Evolutionary conservation across 1,140 invertebrate genomes (phyloP), one percentile per base, ranked within the genome.

Genomic region (Drosophila takahashii): DNA sequence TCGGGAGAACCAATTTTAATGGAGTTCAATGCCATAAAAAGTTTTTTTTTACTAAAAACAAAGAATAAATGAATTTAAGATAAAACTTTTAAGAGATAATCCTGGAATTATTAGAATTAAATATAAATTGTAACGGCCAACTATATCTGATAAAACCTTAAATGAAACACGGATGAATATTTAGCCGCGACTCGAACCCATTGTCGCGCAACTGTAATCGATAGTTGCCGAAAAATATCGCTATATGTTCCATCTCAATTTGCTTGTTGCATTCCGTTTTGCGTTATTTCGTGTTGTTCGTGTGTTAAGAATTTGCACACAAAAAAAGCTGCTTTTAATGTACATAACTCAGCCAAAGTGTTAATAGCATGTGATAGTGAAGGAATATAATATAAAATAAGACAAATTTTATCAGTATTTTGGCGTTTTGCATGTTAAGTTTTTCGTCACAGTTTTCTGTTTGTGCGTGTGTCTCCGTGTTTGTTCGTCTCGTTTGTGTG

Each of bases 261-360:
- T 39, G 59, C 61, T 61, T 41, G 60, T 65, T 66, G 61, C 62
- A 66, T 66, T 67, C 60, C 64, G 60, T 50, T 72, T 51, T 72
- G 48, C 27, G 18, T 27, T 22, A n/a, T 15, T 58, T 52, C 22
- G 27, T 52, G 48, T 61, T 50, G 32, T 70, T 71, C 48, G 34
- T 53, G 41, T 65, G 42, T 70, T 34, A 66, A 39, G 57, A 26
- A 60, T 32, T 64, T 37, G 27, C 60, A 32, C 60, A 36, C 47
- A 45, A 42, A 57, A 65, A 44, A 57, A 59, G 15, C 16, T 39
- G 32, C 26, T 50, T 58, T 76, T 75, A 45, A 37, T 48, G 53
- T 76, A 32, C 29, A 32, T 32, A 51, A 51, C 36, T 37, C 15
- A 64, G 50, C 22, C 11, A 71, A 50, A 26, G 62, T 74, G 71